Evolutionary conservation across 2,888 invertebrate genomes (phyloP).

Genomic region (Onchidella celtica): DNA sequence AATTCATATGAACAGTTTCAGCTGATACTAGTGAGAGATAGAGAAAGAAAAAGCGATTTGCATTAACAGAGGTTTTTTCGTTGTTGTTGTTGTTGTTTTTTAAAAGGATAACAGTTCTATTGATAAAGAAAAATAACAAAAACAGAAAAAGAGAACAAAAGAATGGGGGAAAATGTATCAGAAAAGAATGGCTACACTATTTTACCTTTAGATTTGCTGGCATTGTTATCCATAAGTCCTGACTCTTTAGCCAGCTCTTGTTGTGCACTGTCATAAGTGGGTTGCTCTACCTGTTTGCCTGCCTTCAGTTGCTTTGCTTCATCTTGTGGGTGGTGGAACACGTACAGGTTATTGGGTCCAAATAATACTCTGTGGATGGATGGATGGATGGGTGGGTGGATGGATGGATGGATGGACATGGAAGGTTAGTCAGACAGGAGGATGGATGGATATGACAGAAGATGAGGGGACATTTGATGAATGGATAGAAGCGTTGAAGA

Average conservation of each 20-base stretch:
- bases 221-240: conserved; percentile 67
- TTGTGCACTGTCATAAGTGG: conserved; percentile 75
- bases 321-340: conserved; percentile 78
- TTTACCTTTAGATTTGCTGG: conserved; percentile 53
- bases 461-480: background rate
- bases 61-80: too few species aligned
- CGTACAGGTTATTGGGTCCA: conserved; percentile 77
- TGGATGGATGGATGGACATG: background rate
- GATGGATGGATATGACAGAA: background rate
- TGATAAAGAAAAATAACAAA: too few species aligned
- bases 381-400: background rate
- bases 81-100: too few species aligned
- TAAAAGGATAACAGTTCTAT: too few species aligned
- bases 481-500: background rate
- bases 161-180: too few species aligned
- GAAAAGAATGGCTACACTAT: too few species aligned
- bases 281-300: conserved; percentile 63
- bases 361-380: conserved; percentile 70
- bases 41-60: too few species aligned
- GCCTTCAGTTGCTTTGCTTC: conserved; percentile 67
- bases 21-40: too few species aligned
- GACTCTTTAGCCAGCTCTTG: conserved; percentile 77
- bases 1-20: too few species aligned
- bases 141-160: too few species aligned
- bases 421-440: background rate